Percentiles rank a stretch among this genome's conserved stretches.
Conservation (phyloP, 2,888 invertebrate species). For the Melitaea athalia region DNA sequence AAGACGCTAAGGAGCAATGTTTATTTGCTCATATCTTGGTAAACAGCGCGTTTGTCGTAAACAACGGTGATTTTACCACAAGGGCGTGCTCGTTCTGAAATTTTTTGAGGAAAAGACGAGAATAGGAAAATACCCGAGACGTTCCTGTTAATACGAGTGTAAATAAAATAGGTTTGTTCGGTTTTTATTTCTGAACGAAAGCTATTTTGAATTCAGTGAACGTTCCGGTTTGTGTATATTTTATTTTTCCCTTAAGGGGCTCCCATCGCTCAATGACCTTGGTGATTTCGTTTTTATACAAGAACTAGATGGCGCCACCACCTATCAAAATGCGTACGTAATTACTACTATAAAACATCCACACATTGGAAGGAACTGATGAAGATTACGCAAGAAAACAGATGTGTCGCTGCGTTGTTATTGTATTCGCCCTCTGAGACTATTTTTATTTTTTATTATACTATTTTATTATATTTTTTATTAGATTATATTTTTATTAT, state of each 20-base stretch:
- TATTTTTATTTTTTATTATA: no score
- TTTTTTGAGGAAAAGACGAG: conserved; percentile 34
- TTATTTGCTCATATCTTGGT: conserved; percentile 41
- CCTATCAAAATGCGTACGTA: no score
- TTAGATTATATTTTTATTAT: no score
- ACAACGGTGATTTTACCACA: conserved; percentile 38
- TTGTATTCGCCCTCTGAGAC: no score
- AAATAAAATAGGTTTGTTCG: conserved; percentile 32
- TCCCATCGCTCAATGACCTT: no score
- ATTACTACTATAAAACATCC: no score
- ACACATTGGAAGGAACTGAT: no score
- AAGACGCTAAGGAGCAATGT: conserved; percentile 38
- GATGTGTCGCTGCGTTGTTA: no score
- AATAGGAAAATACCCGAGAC: conserved; percentile 34
- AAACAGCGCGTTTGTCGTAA: conserved; percentile 39
- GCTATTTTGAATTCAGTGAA: background rate
- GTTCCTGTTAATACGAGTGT: conserved; percentile 34
- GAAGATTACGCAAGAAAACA: no score
- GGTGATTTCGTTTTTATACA: no score
- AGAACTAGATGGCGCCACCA: no score
- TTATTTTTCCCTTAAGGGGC: background rate
- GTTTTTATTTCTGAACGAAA: conserved; percentile 19
- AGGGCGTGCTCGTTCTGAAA: conserved; percentile 33
- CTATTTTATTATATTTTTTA: no score
- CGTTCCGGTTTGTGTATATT: background rate